Conservation (phyloP, 2,888 invertebrate genomes). For the Diplolepis rosae region DNA sequence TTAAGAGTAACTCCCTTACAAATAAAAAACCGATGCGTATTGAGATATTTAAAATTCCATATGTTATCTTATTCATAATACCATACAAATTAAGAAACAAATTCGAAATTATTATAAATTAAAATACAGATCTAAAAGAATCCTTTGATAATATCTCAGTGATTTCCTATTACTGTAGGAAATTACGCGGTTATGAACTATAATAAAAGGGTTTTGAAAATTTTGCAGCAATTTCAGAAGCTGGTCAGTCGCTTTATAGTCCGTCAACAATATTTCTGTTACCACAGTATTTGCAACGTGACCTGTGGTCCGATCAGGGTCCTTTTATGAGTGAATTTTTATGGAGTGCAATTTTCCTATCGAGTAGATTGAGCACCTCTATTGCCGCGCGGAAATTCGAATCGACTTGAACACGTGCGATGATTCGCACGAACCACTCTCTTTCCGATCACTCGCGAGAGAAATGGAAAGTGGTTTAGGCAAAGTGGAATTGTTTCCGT, state of each 20-base stretch:
- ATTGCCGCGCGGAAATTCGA: constrained; percentile 51
- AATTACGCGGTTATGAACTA: neutral
- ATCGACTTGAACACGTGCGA: constrained; percentile 49
- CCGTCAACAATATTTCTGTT: constrained; percentile 43
- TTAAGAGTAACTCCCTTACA: too few relatives aligned
- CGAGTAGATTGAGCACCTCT: constrained; percentile 43
- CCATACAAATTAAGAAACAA: too few relatives aligned
- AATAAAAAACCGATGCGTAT: too few relatives aligned
- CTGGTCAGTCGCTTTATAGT: constrained; percentile 36
- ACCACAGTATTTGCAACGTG: constrained; percentile 51
- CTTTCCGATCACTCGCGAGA: constrained; percentile 33
- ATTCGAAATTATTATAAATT: neutral
- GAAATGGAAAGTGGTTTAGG: constrained; percentile 51
- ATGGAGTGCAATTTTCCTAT: constrained; percentile 41
- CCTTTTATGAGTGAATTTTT: constrained; percentile 54
- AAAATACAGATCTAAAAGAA: neutral
- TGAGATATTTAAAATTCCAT: too few relatives aligned
- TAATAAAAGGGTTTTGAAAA: constrained; percentile 15
- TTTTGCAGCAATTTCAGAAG: constrained; percentile 29
- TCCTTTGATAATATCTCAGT: neutral
- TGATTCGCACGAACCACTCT: constrained; percentile 47
- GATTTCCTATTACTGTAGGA: neutral
- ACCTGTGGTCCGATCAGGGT: constrained; percentile 44
- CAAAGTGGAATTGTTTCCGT: constrained; percentile 36
- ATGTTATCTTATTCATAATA: too few relatives aligned